A percentile compares a stretch with the other conserved stretches of the same genome.
Conservation (phyloP, 2,797 vertebrate genomes). For the Salarias fasciatus region DNA sequence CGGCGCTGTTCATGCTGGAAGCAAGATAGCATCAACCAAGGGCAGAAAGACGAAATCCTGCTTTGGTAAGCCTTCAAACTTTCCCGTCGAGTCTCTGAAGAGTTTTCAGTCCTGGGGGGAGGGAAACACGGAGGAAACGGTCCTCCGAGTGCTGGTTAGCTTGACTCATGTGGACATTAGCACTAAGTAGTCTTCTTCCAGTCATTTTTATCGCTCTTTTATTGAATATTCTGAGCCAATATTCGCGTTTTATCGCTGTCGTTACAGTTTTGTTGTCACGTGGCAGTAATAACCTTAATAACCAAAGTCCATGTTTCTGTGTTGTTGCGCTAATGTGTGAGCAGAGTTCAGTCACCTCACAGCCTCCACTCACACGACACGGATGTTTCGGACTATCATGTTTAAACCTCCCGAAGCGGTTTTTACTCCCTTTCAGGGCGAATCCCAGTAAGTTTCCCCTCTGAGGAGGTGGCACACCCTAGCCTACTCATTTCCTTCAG, state of each 20-base stretch:
- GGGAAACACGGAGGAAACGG: neutral
- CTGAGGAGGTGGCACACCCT: slow-evolving; percentile 64
- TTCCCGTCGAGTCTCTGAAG: neutral
- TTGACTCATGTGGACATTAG: neutral
- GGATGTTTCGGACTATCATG: no score
- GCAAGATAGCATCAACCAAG: slow-evolving; percentile 72
- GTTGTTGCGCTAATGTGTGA: slow-evolving; percentile 2
- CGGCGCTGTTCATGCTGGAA: slow-evolving; percentile 61
- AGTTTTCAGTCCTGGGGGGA: no score
- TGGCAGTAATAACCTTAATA: neutral
- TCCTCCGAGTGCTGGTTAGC: neutral
- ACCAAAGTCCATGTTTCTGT: slow-evolving; percentile 5
- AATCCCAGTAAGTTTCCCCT: slow-evolving; percentile 22
- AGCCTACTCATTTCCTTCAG: slow-evolving; percentile 22
- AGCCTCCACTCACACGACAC: no score
- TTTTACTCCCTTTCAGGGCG: no score
- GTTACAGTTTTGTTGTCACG: neutral
- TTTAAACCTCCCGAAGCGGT: no score
- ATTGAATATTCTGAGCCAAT: no score
- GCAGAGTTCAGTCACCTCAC: neutral
- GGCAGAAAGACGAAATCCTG: slow-evolving; percentile 42
- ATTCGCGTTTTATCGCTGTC: no score
- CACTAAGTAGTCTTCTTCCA: neutral
- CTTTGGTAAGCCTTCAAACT: slow-evolving; percentile 64
- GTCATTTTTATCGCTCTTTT: no score